These are phyloP conservation scores for Ceriagrion tenellum DNA, from an alignment of 2,888 invertebrate species.

Conservation along the genomic window DNA sequence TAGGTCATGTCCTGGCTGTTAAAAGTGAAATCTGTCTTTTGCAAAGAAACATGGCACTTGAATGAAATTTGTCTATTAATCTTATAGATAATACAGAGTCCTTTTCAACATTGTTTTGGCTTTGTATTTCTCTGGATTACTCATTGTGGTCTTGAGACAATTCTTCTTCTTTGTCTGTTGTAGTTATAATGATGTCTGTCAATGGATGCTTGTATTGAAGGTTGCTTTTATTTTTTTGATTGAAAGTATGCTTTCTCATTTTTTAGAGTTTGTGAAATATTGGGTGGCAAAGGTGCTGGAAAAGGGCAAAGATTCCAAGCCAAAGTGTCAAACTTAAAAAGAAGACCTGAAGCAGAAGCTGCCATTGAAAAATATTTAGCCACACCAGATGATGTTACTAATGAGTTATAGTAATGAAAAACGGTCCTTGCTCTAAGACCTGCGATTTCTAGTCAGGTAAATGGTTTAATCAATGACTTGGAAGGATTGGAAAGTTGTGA, in stretches of 20 bases:
- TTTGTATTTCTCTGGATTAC: too few relatives aligned
- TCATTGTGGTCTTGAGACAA: too few relatives aligned
- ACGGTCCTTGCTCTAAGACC: not conserved
- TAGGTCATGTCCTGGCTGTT: too few relatives aligned
- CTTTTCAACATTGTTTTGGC: too few relatives aligned
- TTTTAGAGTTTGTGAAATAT: constrained; percentile 83
- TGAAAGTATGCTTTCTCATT: constrained; percentile 1
- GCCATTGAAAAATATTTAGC: constrained; percentile 79
- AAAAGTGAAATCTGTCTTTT: too few relatives aligned
- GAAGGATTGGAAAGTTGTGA: too few relatives aligned
- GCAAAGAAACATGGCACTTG: too few relatives aligned
- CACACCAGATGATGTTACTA: not conserved
- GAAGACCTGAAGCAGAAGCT: constrained; percentile 83
- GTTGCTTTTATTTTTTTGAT: not conserved
- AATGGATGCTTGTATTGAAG: too few relatives aligned
- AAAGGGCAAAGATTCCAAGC: constrained; percentile 88
- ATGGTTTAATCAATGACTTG: not conserved
- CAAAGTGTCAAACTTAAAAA: constrained; percentile 85
- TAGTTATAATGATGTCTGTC: too few relatives aligned
- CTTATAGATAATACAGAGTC: too few relatives aligned
- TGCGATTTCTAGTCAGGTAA: not conserved
- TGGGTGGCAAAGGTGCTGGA: constrained; percentile 89
- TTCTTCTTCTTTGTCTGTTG: too few relatives aligned
- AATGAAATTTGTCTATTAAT: too few relatives aligned
- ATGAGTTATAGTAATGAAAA: not conserved